Base-by-base conservation (phyloP, 2,113 vertebrate species). In the rat (Rattus norvegicus) region DNA sequence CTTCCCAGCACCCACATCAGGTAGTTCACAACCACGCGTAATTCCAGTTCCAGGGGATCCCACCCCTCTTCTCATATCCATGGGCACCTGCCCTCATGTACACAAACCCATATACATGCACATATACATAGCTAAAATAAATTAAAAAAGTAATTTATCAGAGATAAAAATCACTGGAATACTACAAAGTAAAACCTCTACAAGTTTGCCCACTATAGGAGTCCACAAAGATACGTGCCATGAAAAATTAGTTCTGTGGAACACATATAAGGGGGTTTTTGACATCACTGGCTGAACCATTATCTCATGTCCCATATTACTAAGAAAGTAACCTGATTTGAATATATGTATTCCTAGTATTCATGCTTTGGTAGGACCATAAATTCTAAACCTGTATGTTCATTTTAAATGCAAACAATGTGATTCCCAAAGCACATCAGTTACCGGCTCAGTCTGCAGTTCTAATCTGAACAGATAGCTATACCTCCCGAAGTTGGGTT, bases 381-480 rank as follows among this genome's bases (percentile, higher is more conserved):
- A 72, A 96, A 94, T 65, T 19, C n/a, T 80, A 92, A 90, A 43
- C 24, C 28, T 22, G 67, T 72, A 22, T 24, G 83, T 12, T 96
- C 39, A 75, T 77, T 96, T 95, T 85, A 95, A 88, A 90, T 26
- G 63, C 92, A 91, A 95, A 88, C 14, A 86, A 10, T 59, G 69
- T 56, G 94, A 61, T 24, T 61, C 43, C 75, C 28, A 93, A 95
- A 94, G 54, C 91, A 84, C 72, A 54, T 0, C 63, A 30, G 87
- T n/a, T 30, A 85, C 20, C 52, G 67, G 33, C 65, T 85, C 83
- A 59, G 26, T 75, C 92, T 65, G 56, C 12, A 85, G 79, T 54
- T 84, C 67, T 84, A 77, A 91, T 59, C 89, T 87, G 92, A 93
- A 59, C 47, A 61, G 94, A 91, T 20, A 84, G 43, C 49, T 91